Conservation (phyloP, 2,888 invertebrate species). For the Steinernema hermaphroditum region DNA sequence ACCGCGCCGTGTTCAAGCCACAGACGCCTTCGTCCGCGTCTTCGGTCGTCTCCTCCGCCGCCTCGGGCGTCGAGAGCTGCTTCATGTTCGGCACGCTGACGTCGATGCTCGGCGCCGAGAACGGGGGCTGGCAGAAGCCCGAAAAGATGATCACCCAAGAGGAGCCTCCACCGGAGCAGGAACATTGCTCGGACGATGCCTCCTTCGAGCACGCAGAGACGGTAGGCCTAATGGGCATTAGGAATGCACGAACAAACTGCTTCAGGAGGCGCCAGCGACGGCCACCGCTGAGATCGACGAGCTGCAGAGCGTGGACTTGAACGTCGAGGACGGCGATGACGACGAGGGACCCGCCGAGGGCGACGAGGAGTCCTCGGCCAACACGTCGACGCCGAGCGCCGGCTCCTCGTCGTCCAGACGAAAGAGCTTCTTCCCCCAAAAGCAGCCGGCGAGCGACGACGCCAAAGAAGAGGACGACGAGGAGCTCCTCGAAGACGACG, state of each 20-base stretch:
- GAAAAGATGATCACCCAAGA: neutral
- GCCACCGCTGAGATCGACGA: constrained; percentile 17
- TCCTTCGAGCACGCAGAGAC: neutral
- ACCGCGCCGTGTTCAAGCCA: neutral
- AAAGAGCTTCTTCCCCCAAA: constrained; percentile 44
- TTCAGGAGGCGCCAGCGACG: constrained; percentile 27
- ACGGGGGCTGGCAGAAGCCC: neutral
- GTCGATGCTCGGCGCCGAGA: constrained; percentile 12
- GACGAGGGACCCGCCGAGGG: constrained; percentile 72
- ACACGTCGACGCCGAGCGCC: constrained; percentile 39
- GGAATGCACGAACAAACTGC: constrained; percentile 5
- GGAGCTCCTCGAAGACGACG: constrained; percentile 4
- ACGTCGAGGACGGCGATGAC: constrained; percentile 29
- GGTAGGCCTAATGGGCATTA: constrained; percentile 5
- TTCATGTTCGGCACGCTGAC: constrained; percentile 24
- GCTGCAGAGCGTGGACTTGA: constrained; percentile 33
- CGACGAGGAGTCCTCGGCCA: constrained; percentile 61
- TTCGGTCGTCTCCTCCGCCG: constrained; percentile 12
- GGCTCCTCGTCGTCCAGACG: constrained; percentile 45
- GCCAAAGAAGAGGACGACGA: neutral
- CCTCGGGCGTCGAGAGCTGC: constrained; percentile 7
- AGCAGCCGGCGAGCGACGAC: constrained; percentile 32
- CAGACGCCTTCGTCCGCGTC: constrained; percentile 12
- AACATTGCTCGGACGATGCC: neutral
- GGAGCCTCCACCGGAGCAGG: neutral